A percentile compares a stretch with the other conserved stretches of the same genome.
These are phyloP conservation scores for Drosophila helvetica DNA, from an alignment of 2,888 invertebrate species.

Conservation along the genomic window DNA sequence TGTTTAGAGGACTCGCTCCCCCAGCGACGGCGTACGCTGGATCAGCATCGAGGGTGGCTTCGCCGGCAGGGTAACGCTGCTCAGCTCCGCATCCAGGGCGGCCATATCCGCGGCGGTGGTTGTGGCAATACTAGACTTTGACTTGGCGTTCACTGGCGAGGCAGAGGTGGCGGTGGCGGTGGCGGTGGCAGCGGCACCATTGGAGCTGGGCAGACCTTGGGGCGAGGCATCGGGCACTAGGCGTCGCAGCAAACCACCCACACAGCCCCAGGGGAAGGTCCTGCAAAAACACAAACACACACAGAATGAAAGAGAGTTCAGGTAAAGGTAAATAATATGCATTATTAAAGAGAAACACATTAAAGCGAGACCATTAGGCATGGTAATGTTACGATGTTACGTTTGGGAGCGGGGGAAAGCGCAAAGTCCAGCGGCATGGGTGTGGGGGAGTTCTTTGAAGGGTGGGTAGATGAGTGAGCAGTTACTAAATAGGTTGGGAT, in stretches of 20 bases:
- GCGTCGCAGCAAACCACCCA: slow-evolving; percentile 87
- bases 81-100: slow-evolving; percentile 67
- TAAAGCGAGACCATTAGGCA: slow-evolving; percentile 72
- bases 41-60: slow-evolving; percentile 83
- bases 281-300: slow-evolving; percentile 83
- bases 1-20: slow-evolving; percentile 83
- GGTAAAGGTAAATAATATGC: slow-evolving; percentile 61
- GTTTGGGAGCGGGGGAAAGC: not conserved
- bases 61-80: slow-evolving; percentile 71
- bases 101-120: slow-evolving; percentile 55
- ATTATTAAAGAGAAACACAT: slow-evolving; percentile 75
- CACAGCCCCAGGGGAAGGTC: slow-evolving; percentile 89
- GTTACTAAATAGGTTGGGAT: not conserved
- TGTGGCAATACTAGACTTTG: slow-evolving; percentile 41
- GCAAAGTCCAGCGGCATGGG: not conserved
- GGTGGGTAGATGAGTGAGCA: slow-evolving; percentile 18
- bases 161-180: not conserved
- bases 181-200: slow-evolving; percentile 10
- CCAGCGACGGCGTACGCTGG: slow-evolving; percentile 82
- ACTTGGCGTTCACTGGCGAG: slow-evolving; percentile 16
- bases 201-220: slow-evolving; percentile 69
- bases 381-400: slow-evolving; percentile 27
- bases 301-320: slow-evolving; percentile 9
- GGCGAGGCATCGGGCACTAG: slow-evolving; percentile 89
- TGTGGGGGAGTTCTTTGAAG: slow-evolving; percentile 1